A percentile compares a stretch with the other conserved stretches of the same genome.
phyloP scores from a whole-genome alignment of 2,797 vertebrate species.

The Molossus molossus region DNA sequence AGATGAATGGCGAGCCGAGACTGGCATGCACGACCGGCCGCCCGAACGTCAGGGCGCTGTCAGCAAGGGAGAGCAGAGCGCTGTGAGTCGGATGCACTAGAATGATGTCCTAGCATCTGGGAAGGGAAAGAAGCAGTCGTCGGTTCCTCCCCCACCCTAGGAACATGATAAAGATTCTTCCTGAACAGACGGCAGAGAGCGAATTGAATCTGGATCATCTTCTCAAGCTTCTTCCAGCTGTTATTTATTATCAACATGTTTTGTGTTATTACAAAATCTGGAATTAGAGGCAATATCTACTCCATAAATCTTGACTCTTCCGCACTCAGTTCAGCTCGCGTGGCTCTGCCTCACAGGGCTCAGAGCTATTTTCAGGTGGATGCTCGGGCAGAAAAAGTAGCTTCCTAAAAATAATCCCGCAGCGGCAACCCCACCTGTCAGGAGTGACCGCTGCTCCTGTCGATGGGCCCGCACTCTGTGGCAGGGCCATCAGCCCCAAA shows the following conservation, averaged over 20 bases:
- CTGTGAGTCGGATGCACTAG: not conserved
- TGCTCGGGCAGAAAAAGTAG: constrained; percentile 53
- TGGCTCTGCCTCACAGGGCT: not conserved
- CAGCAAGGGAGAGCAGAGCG: not conserved
- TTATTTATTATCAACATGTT: not conserved
- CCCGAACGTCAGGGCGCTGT: not conserved
- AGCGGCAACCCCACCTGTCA: not conserved
- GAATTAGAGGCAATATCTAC: constrained; percentile 8
- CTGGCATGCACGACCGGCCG: not conserved
- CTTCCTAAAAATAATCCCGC: constrained; percentile 78
- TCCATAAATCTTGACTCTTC: not conserved
- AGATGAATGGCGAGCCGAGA: not conserved
- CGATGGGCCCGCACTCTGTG: not conserved
- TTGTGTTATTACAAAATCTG: constrained; percentile 14
- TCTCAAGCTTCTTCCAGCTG: not conserved
- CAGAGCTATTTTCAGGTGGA: constrained; percentile 74
- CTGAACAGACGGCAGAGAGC: not conserved
- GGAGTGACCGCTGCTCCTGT: constrained; percentile 19
- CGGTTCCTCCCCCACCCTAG: not conserved
- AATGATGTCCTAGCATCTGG: not conserved
- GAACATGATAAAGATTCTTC: not conserved
- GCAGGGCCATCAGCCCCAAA: constrained; percentile 2
- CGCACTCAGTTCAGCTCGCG: not conserved
- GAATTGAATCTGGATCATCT: not conserved
- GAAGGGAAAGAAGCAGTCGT: not conserved